A percentile compares a stretch with the other conserved stretches of the same genome.
Evolutionary conservation across 2,888 invertebrate genomes (phyloP).

Genomic region (Luperina testacea): DNA sequence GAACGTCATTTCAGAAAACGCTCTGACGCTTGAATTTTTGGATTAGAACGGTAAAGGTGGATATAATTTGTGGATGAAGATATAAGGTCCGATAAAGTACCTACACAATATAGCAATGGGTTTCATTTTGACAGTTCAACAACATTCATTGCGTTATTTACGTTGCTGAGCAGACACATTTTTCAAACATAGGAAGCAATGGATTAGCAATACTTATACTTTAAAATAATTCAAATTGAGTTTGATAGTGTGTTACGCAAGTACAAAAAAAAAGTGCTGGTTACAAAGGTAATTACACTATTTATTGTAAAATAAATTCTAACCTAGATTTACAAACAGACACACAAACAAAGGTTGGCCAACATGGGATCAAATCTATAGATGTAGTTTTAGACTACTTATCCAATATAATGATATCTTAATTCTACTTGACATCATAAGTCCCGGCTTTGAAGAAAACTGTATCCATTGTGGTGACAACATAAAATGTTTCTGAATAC

Average conservation of each 20-base stretch:
- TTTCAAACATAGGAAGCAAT: too few relatives aligned
- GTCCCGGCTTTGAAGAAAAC: not conserved
- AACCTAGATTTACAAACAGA: not conserved
- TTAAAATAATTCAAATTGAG: too few relatives aligned
- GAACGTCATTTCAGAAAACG: too few relatives aligned
- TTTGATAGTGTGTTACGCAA: too few relatives aligned
- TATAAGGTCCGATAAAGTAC: not conserved
- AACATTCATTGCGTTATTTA: too few relatives aligned
- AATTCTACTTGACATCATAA: slow-evolving; percentile 21
- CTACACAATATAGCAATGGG: too few relatives aligned
- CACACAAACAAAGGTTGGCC: not conserved
- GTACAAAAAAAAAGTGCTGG: too few relatives aligned
- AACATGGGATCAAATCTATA: slow-evolving; percentile 10
- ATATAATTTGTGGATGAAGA: not conserved
- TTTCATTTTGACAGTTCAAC: too few relatives aligned
- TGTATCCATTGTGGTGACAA: not conserved
- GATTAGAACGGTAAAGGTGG: not conserved
- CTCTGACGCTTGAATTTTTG: not conserved
- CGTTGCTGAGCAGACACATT: too few relatives aligned
- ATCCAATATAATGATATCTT: slow-evolving; percentile 2
- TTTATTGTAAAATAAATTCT: not conserved
- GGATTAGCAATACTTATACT: too few relatives aligned
- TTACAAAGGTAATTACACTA: not conserved
- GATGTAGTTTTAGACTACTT: slow-evolving; percentile 1
- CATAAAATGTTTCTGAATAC: not conserved